Evolutionary conservation across 2,797 vertebrate genomes (phyloP).

Genomic region (Crocidura indochinensis): DNA sequence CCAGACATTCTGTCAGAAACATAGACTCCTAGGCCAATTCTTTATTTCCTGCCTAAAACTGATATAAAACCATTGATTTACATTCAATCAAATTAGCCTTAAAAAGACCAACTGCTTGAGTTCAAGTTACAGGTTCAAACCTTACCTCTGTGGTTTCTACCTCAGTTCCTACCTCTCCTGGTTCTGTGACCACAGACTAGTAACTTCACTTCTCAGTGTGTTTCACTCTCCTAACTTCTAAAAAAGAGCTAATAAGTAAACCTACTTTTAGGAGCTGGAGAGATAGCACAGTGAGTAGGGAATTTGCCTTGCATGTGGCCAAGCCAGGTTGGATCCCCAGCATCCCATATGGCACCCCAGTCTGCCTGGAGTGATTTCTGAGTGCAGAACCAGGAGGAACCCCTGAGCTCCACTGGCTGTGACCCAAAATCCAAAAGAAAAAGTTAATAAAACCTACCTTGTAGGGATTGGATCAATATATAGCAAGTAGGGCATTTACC

Average conservation of each 20-base stretch:
- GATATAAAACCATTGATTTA: not conserved
- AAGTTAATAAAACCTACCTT: too few species aligned
- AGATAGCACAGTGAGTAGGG: too few species aligned
- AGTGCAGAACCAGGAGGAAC: too few species aligned
- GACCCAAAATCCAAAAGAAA: too few species aligned
- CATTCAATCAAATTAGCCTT: not conserved
- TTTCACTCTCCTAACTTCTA: conserved; percentile 16
- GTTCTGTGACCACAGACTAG: conserved; percentile 7
- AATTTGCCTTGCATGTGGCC: too few species aligned
- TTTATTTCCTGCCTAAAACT: conserved; percentile 9
- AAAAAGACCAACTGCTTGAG: not conserved
- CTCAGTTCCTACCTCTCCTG: not conserved
- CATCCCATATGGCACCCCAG: too few species aligned
- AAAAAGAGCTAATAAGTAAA: conserved; percentile 41
- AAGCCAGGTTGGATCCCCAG: too few species aligned
- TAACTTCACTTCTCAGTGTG: conserved; percentile 16
- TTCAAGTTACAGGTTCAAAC: conserved; percentile 30
- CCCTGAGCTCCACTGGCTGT: too few species aligned
- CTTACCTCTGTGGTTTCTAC: not conserved
- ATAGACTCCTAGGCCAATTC: not conserved
- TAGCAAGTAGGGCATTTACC: too few species aligned
- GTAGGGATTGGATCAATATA: too few species aligned
- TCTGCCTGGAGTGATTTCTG: too few species aligned
- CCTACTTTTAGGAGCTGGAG: not conserved
- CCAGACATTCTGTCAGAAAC: not conserved